These are phyloP conservation scores for Spilarctia lutea DNA, from an alignment of 2,888 invertebrate species.

Conservation along the genomic window DNA sequence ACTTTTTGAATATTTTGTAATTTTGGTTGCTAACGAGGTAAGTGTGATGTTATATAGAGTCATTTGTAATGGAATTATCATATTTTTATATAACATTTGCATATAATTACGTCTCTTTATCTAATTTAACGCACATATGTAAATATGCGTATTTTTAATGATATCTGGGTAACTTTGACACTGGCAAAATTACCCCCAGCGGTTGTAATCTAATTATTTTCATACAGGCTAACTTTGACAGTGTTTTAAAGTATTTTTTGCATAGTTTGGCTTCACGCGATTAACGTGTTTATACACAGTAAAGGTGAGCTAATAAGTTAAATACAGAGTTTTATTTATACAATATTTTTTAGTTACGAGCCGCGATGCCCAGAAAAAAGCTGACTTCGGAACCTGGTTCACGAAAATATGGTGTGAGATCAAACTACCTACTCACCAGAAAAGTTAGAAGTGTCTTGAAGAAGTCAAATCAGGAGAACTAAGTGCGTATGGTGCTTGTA, in stretches of 20 bases:
- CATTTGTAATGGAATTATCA: conserved; percentile 12
- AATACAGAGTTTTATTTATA: conserved; percentile 10
- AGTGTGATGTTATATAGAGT: conserved; percentile 14
- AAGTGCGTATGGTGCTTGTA: conserved; percentile 23
- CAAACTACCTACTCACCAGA: conserved; percentile 9
- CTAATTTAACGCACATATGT: conserved; percentile 15
- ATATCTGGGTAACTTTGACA: background rate
- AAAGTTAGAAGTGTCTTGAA: conserved; percentile 20
- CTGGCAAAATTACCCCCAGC: conserved; percentile 16
- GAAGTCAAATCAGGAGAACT: conserved; percentile 22
- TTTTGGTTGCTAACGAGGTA: conserved; percentile 18
- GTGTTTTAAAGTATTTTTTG: background rate
- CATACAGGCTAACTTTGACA: conserved; percentile 3
- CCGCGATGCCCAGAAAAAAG: conserved; percentile 25
- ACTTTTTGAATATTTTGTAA: conserved; percentile 18
- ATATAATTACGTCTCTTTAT: conserved; percentile 16
- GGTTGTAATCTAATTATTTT: conserved; percentile 13
- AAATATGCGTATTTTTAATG: conserved; percentile 11
- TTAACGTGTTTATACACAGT: conserved; percentile 8
- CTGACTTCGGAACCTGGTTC: conserved; percentile 18
- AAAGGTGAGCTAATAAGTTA: background rate
- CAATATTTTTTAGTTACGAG: conserved; percentile 12
- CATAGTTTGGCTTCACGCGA: background rate
- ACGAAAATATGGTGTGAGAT: conserved; percentile 15
- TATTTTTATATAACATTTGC: conserved; percentile 11